Evolutionary conservation across 2,888 invertebrate species (phyloP), one percentile per base, ranked within the genome.

Genomic region (Nomada lathburiana): DNA sequence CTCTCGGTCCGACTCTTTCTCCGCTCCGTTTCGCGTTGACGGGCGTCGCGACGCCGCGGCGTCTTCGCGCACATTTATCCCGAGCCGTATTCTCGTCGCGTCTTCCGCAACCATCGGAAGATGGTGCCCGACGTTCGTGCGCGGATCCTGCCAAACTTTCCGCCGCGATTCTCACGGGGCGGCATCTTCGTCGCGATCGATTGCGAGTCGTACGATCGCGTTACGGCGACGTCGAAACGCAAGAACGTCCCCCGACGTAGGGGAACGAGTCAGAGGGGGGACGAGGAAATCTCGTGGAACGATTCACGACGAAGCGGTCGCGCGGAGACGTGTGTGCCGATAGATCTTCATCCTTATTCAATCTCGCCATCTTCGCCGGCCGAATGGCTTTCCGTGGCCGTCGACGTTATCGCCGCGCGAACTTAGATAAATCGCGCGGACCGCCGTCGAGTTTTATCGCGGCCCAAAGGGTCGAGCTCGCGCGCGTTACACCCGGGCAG

Each of bases 301-400:
- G 76, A 4, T 11, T 16, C 11, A 1, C 13, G 23, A 16, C 44
- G 59, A 44, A 52, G 60, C 52, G 44, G 23, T 57, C 59, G 47
- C 16, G 23, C 20, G 13, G 64, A 16, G 23, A 42, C 36, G 60
- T 36, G 47, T n/a, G 53, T 13, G 23, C n/a, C 11, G 71, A 75
- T 82, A 69, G 82, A 83, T 83, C 72, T 69, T 69, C 83, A 82
- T 83, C 83, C 75, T 75, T 72, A 82, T 77, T 82, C 82, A 72
- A 83, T 78, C 77, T 23, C 68, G 23, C 26, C 55, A 60, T 78
- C 71, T 72, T 75, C 63, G n/a, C 62, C 13, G 47, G 59, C 13
- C 50, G 81, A 65, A 73, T 67, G 77, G 55, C 47, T 67, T 65
- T 72, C 59, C 82, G 76, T 68, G 83, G 60, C 63, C 75, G 77